phyloP scores from a whole-genome alignment of 2,888 invertebrate species.

The Cerastoderma edule region DNA sequence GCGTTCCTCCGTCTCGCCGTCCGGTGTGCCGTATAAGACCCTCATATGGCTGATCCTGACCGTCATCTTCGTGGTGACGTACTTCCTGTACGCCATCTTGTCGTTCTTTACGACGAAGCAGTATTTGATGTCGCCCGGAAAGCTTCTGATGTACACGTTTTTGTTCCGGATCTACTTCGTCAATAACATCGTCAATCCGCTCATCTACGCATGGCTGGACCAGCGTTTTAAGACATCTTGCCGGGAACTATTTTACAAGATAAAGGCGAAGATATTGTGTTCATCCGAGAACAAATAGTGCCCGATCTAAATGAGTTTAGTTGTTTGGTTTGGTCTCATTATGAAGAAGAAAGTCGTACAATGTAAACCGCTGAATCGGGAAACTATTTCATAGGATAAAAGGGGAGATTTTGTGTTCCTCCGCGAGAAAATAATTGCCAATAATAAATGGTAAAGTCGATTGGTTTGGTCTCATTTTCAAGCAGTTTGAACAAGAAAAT shows the following conservation, averaged over 20 bases:
- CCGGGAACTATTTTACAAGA: background rate
- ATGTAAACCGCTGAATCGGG: too few species aligned
- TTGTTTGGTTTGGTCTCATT: too few species aligned
- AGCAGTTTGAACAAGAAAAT: too few species aligned
- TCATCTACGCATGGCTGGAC: conserved; percentile 40
- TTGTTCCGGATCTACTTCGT: conserved; percentile 46
- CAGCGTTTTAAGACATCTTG: conserved; percentile 33
- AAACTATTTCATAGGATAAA: too few species aligned
- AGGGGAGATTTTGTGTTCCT: too few species aligned
- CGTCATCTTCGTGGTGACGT: conserved; percentile 43
- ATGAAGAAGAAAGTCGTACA: too few species aligned
- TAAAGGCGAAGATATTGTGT: conserved; percentile 7
- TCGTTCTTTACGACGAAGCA: conserved; percentile 31
- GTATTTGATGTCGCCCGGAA: conserved; percentile 24
- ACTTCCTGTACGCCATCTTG: conserved; percentile 35
- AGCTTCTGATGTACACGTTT: conserved; percentile 25
- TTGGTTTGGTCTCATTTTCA: too few species aligned
- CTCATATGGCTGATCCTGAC: conserved; percentile 52
- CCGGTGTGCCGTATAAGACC: conserved; percentile 43
- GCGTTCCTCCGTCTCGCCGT: conserved; percentile 4
- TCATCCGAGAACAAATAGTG: background rate
- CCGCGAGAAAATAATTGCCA: too few species aligned
- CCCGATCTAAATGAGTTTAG: too few species aligned
- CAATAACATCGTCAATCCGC: conserved; percentile 43
- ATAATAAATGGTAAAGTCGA: too few species aligned